Evolutionary conservation across 2,797 vertebrate species (phyloP).

Genomic region (Cyprinodon diabolis): DNA sequence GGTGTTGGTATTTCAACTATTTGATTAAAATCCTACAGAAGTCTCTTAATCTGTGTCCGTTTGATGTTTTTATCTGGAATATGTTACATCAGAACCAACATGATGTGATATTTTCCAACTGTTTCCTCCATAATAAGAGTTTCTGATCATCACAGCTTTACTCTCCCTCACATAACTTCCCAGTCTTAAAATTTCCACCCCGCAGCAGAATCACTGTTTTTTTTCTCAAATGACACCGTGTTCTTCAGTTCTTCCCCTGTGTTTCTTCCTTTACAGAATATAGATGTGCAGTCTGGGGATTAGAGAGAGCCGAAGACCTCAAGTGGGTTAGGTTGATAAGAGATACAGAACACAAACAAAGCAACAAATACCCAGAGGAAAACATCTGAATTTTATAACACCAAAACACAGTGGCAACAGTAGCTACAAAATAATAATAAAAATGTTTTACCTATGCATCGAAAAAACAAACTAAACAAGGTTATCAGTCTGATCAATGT

Average conservation of each 20-base stretch:
- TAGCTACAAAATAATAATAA: background rate
- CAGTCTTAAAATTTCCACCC: conserved; percentile 60
- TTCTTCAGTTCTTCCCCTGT: conserved; percentile 54
- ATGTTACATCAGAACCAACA: conserved; percentile 32
- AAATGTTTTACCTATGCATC: background rate
- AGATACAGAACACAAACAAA: conserved; percentile 41
- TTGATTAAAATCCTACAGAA: background rate
- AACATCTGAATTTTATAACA: conserved; percentile 35
- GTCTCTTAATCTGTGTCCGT: background rate
- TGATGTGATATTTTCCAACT: conserved; percentile 45
- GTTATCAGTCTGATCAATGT: background rate
- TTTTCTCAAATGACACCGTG: conserved; percentile 51
- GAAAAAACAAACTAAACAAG: background rate
- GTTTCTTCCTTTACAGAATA: conserved; percentile 51
- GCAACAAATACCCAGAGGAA: conserved; percentile 16
- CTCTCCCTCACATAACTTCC: conserved; percentile 62
- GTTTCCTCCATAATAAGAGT: conserved; percentile 50
- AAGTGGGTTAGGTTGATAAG: conserved; percentile 72
- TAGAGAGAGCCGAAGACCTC: conserved; percentile 64
- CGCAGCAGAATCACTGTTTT: conserved; percentile 55
- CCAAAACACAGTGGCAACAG: conserved; percentile 27
- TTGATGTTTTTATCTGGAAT: conserved; percentile 27
- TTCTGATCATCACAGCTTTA: conserved; percentile 32
- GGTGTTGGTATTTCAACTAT: background rate
- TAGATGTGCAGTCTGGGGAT: conserved; percentile 68